Evolutionary conservation across 2,797 vertebrate genomes (phyloP).

Genomic region (Chelon auratus): DNA sequence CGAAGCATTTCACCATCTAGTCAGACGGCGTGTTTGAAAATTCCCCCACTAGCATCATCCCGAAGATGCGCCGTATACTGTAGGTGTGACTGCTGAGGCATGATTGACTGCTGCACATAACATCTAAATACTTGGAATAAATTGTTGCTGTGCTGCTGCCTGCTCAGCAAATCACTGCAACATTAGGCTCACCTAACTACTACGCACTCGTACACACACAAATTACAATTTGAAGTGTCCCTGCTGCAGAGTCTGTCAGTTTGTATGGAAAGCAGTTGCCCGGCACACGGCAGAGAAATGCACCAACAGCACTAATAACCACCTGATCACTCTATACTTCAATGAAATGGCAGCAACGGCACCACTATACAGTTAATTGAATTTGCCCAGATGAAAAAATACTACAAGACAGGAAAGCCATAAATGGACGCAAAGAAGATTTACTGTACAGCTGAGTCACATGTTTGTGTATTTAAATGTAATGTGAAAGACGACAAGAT

Average conservation of each 20-base stretch:
- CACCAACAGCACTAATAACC: slow-evolving; percentile 61
- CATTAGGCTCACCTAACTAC: slow-evolving; percentile 80
- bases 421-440: background rate
- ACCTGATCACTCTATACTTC: slow-evolving; percentile 46
- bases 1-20: slow-evolving; percentile 63
- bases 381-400: slow-evolving; percentile 21
- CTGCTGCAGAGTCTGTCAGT: slow-evolving; percentile 61
- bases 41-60: slow-evolving; percentile 44
- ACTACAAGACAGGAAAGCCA: slow-evolving; percentile 5
- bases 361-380: slow-evolving; percentile 27
- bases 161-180: slow-evolving; percentile 82
- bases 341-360: slow-evolving; percentile 26
- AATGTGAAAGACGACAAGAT: slow-evolving; percentile 15
- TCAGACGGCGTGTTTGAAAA: slow-evolving; percentile 52
- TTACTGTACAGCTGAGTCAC: slow-evolving; percentile 9
- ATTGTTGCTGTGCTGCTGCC: slow-evolving; percentile 75
- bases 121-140: slow-evolving; percentile 81
- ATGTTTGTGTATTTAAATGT: slow-evolving; percentile 25
- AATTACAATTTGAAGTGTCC: slow-evolving; percentile 57
- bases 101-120: slow-evolving; percentile 73
- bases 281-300: slow-evolving; percentile 49
- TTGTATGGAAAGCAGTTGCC: slow-evolving; percentile 73
- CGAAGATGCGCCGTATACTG: slow-evolving; percentile 58
- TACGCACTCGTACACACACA: slow-evolving; percentile 62
- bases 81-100: slow-evolving; percentile 59